These are phyloP conservation scores for Burhinus bistriatus DNA, from an alignment of 2,113 vertebrate genomes.

Conservation along the genomic window DNA sequence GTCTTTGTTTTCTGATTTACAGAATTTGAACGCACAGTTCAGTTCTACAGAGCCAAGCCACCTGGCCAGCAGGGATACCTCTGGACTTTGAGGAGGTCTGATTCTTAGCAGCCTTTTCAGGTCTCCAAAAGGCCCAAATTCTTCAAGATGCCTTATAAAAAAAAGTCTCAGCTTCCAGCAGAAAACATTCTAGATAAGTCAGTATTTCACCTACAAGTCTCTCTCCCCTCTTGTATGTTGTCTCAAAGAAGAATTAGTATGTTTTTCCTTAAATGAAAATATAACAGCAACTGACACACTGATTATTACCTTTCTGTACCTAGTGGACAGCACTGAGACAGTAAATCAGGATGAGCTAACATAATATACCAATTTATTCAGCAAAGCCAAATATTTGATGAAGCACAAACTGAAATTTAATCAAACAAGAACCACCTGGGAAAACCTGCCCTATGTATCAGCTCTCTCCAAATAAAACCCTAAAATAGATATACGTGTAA, in stretches of 20 bases:
- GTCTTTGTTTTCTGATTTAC: neutral
- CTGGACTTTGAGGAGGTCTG: neutral
- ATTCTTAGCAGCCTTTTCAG: neutral
- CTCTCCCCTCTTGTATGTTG: neutral
- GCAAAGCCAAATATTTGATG: conserved; percentile 72
- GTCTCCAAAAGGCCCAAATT: neutral
- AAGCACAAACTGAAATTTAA: conserved; percentile 70
- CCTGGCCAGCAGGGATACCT: neutral
- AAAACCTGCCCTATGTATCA: conserved; percentile 53
- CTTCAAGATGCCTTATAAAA: neutral
- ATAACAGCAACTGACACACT: conserved; percentile 68
- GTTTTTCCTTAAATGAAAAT: conserved; percentile 70
- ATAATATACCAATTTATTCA: conserved; percentile 64
- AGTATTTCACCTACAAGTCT: conserved; percentile 31
- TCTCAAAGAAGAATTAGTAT: conserved; percentile 6
- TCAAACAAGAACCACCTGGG: conserved; percentile 59
- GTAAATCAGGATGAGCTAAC: conserved; percentile 70
- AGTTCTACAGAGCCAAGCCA: neutral
- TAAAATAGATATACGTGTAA: neutral
- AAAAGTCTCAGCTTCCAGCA: neutral
- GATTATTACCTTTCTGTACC: conserved; percentile 66
- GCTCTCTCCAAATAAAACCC: neutral
- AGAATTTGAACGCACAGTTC: neutral
- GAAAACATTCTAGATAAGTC: conserved; percentile 13
- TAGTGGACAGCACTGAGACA: conserved; percentile 64